Evolutionary conservation across 1,140 invertebrate species (phyloP).

Genomic region (Harpegnathos saltator): DNA sequence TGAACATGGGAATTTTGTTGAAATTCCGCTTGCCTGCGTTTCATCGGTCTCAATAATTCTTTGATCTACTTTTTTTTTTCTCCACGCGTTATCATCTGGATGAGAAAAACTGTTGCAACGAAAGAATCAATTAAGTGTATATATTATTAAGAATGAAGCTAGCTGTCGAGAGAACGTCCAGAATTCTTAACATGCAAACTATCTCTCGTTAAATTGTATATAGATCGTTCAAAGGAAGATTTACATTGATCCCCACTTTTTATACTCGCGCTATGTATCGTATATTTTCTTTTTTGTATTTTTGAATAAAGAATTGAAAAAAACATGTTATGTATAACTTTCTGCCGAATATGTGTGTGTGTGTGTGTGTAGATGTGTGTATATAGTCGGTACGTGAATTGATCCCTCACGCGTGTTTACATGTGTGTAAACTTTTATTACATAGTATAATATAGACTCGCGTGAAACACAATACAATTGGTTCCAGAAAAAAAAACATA

Average conservation of each 20-base stretch:
- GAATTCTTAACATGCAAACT: not conserved
- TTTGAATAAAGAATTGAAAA: constrained; percentile 62
- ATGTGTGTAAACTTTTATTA: constrained; percentile 71
- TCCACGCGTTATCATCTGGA: no score
- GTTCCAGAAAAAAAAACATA: constrained; percentile 63
- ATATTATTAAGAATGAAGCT: not conserved
- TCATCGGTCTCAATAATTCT: not conserved
- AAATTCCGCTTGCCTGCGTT: not conserved
- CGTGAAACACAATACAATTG: constrained; percentile 66
- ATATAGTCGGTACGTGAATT: no score
- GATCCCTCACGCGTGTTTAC: constrained; percentile 39
- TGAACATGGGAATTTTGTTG: no score
- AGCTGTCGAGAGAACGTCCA: not conserved
- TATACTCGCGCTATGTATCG: constrained; percentile 21
- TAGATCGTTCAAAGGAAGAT: constrained; percentile 3
- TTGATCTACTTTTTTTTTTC: not conserved
- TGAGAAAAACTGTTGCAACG: not conserved
- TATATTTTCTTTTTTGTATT: constrained; percentile 46
- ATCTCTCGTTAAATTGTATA: constrained; percentile 10
- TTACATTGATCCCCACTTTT: constrained; percentile 13
- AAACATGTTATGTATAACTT: constrained; percentile 10
- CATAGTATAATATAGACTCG: constrained; percentile 65
- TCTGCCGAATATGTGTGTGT: not conserved
- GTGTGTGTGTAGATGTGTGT: no score
- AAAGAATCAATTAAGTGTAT: not conserved